These are phyloP conservation scores for Rhopalosiphum padi DNA, from an alignment of 1,140 invertebrate genomes.

Conservation along the genomic window DNA sequence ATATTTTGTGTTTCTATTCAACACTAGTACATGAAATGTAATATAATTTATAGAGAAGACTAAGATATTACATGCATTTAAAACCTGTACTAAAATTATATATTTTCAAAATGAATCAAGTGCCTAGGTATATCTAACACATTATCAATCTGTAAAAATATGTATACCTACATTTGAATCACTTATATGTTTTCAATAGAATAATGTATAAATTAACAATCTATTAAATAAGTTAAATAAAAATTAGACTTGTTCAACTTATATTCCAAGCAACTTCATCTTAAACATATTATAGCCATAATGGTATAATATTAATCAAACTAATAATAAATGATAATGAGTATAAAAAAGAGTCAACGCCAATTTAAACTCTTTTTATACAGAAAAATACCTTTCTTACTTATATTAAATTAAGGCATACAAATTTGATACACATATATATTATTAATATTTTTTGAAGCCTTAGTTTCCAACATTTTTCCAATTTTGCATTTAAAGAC, in stretches of 20 bases:
- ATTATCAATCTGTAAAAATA: no score
- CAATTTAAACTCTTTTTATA: not conserved
- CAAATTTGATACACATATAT: not conserved
- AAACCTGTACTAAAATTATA: no score
- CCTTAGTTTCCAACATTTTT: not conserved
- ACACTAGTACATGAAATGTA: no score
- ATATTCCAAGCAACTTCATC: not conserved
- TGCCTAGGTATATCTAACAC: no score
- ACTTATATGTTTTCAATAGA: not conserved
- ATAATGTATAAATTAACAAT: not conserved
- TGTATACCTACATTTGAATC: no score
- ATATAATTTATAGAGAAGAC: no score
- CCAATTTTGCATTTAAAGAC: not conserved
- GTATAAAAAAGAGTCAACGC: not conserved
- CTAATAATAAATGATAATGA: not conserved
- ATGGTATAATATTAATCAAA: not conserved
- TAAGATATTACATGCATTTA: no score
- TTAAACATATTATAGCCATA: not conserved
- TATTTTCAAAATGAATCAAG: no score
- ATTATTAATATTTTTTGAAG: no score
- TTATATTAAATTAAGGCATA: not conserved
- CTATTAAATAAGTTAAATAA: not conserved
- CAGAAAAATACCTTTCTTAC: not conserved
- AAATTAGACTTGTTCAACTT: not conserved
- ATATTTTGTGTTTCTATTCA: no score